Evolutionary conservation across 2,113 vertebrate species (phyloP).

Genomic region (Malaclemys terrapin): DNA sequence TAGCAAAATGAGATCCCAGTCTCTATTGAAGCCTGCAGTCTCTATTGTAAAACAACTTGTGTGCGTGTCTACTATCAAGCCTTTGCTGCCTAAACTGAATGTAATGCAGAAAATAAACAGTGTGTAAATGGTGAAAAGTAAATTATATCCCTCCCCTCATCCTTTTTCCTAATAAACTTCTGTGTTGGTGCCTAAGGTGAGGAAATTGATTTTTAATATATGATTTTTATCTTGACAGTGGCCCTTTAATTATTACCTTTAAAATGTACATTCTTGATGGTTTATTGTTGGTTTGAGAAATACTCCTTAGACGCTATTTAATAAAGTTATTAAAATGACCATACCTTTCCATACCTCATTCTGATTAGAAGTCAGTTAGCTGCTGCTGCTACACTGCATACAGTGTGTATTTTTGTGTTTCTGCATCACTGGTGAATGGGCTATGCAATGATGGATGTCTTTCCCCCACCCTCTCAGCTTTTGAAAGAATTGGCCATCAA

Average conservation of each 20-base stretch:
- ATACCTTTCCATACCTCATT: background rate
- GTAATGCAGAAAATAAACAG: background rate
- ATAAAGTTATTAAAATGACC: slow-evolving; percentile 7
- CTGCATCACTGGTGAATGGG: slow-evolving; percentile 11
- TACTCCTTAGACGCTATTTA: background rate
- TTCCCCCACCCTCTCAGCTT: slow-evolving; percentile 44
- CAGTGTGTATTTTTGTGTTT: slow-evolving; percentile 11
- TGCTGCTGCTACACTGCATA: background rate
- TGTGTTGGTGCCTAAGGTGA: background rate
- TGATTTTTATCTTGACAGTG: slow-evolving; percentile 7
- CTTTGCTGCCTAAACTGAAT: background rate
- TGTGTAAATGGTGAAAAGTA: background rate
- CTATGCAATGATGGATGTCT: slow-evolving; percentile 69
- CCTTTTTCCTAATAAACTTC: background rate
- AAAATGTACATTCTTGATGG: background rate
- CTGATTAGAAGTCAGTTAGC: background rate
- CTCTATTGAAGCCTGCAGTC: background rate
- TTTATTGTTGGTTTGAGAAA: background rate
- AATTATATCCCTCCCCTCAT: background rate
- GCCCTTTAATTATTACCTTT: background rate
- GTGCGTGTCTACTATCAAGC: background rate
- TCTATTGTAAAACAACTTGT: background rate
- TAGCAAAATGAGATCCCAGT: background rate
- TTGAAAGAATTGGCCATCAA: slow-evolving; percentile 50
- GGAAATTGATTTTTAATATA: background rate